phyloP scores from a whole-genome alignment of 2,888 invertebrate genomes.

The Orthonychiurus folsomi region DNA sequence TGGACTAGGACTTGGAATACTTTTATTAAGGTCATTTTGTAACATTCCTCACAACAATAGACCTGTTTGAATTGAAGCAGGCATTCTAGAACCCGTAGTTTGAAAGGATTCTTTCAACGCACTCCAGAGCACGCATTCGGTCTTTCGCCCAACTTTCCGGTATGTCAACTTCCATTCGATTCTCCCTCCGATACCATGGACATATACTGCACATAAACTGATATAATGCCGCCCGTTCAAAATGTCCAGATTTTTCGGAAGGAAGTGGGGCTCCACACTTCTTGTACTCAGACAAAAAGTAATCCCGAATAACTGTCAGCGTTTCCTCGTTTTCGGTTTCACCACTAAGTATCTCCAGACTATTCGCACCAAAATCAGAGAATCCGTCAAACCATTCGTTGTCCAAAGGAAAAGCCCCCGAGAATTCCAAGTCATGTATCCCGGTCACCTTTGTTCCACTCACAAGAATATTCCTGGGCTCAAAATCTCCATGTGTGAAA shows the following conservation, averaged over 20 bases:
- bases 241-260: not conserved
- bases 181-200: not conserved
- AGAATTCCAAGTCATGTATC: not conserved
- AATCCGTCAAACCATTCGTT: not conserved
- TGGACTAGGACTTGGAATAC: too few species aligned
- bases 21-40: too few species aligned
- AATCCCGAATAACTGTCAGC: not conserved
- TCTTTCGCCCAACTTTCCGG: not conserved
- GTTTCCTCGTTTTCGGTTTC: not conserved
- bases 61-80: too few species aligned
- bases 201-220: not conserved
- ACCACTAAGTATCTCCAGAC: not conserved
- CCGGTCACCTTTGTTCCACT: not conserved
- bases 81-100: not conserved
- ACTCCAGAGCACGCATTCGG: not conserved
- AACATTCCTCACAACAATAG: too few species aligned
- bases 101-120: not conserved
- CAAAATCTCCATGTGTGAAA: not conserved
- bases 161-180: not conserved
- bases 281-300: not conserved
- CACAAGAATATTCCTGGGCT: not conserved
- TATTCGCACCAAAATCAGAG: not conserved
- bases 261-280: not conserved
- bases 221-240: not conserved
- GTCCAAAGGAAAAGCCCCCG: not conserved